Evolutionary conservation across 2,113 vertebrate genomes (phyloP), one percentile per base, ranked within the genome.

Genomic region (Columba janthina): DNA sequence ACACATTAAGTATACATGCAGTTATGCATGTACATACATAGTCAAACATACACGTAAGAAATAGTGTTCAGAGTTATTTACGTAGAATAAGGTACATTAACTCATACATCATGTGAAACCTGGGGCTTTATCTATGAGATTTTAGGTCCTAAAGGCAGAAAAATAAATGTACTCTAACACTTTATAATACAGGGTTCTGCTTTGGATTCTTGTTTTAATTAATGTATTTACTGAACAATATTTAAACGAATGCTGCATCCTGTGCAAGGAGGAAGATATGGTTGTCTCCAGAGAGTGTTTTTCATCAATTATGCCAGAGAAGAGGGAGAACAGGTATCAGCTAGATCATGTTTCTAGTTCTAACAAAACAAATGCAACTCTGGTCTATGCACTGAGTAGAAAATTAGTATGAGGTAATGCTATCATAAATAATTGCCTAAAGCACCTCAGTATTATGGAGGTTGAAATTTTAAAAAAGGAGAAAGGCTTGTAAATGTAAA

Each of bases 371-470:
- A 79, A 96, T 87, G 85, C 78, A 96, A 93, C 74, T 91, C 88
- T 84, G 71, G 54, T 93, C 66, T 92, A 76, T 71, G 54, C 32
- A 3, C 84, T 51, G 73, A 96, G 85, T 40, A 93, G 90, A 96
- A 97, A 97, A 97, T 94, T 90, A 94, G 70, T 75, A 94, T 97
- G 97, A 98, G 97, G 96, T 97, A 98, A 98, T 97, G 93, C 91
- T 67, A 87, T 97, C 93, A 97, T 98, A 97, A 98, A 97, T 98
- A 97, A 98, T 97, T 97, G 84, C 95, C 97, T 96, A 94, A 97
- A 97, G 94, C 83, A 96, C 72, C 90, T 88, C 3, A 0, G 66
- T 60, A 90, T 74, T 90, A 86, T 62, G 57, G 88, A 96, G 70
- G 79, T 67, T 96, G 85, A 96, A 93, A 92, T 97, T 97, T 79